A percentile compares a stretch with the other conserved stretches of the same genome.
Conservation (phyloP, 1,140 invertebrate species). For the Drosophila ananassae region DNA sequence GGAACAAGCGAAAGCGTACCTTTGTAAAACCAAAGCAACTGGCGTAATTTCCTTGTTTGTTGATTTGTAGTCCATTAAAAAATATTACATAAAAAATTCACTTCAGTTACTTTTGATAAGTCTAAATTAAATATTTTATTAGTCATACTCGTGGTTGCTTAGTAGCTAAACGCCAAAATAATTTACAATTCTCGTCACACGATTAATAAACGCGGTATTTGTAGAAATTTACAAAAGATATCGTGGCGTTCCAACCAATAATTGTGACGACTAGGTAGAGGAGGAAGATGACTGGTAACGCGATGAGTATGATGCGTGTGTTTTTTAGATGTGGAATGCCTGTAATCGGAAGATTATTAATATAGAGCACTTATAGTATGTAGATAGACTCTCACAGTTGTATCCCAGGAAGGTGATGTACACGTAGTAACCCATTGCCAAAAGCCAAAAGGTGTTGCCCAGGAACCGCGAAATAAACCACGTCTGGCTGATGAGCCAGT, state of each 20-base stretch:
- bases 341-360: slow-evolving; percentile 85
- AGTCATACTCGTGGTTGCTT: slow-evolving; percentile 57
- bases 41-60: slow-evolving; percentile 74
- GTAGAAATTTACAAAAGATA: slow-evolving; percentile 92
- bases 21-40: slow-evolving; percentile 88
- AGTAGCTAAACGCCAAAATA: slow-evolving; percentile 69
- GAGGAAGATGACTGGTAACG: slow-evolving; percentile 91
- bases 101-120: neutral
- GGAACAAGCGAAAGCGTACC: slow-evolving; percentile 88
- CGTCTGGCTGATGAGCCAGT: slow-evolving; percentile 90
- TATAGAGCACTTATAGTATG: neutral
- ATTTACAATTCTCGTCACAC: slow-evolving; percentile 56
- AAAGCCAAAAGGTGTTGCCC: slow-evolving; percentile 97
- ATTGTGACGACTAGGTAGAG: slow-evolving; percentile 92
- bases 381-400: slow-evolving; percentile 89
- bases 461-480: slow-evolving; percentile 92
- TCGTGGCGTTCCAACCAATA: slow-evolving; percentile 89
- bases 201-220: slow-evolving; percentile 87
- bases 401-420: slow-evolving; percentile 99
- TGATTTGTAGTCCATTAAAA: slow-evolving; percentile 56
- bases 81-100: slow-evolving; percentile 3
- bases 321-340: slow-evolving; percentile 95
- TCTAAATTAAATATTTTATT: slow-evolving; percentile 59
- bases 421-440: slow-evolving; percentile 96
- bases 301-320: slow-evolving; percentile 94